Percentiles rank a stretch among this genome's conserved stretches.
Evolutionary conservation across 2,888 invertebrate species (phyloP).

Genomic region (Pyrocoelia pectoralis): DNA sequence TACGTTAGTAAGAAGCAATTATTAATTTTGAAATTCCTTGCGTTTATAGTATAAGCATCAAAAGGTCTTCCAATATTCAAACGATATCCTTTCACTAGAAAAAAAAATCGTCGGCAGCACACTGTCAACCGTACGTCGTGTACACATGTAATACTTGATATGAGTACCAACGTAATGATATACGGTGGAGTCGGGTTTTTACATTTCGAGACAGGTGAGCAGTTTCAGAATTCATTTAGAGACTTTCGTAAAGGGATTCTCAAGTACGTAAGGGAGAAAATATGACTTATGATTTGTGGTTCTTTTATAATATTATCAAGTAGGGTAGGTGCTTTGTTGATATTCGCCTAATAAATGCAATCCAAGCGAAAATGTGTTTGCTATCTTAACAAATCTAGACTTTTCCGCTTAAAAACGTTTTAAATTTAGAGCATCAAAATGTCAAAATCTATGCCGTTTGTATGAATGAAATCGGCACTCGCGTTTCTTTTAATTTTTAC

Average conservation of each 20-base stretch:
- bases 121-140: conserved; percentile 24
- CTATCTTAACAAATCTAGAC: conserved; percentile 28
- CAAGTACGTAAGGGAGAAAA: conserved; percentile 28
- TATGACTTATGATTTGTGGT: conserved; percentile 40
- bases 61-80: conserved; percentile 11
- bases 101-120: conserved; percentile 18
- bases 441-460: neutral
- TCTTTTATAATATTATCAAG: conserved; percentile 37
- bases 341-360: conserved; percentile 24
- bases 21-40: conserved; percentile 3
- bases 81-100: conserved; percentile 17
- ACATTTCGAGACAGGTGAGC: conserved; percentile 35
- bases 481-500: conserved; percentile 20
- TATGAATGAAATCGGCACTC: conserved; percentile 23
- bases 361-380: conserved; percentile 19
- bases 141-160: conserved; percentile 27
- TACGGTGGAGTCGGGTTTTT: conserved; percentile 32
- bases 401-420: conserved; percentile 16
- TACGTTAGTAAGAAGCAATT: conserved; percentile 17
- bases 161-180: conserved; percentile 18
- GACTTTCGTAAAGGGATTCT: conserved; percentile 28
- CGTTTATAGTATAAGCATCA: neutral
- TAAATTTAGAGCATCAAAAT: conserved; percentile 15
- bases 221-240: conserved; percentile 36
- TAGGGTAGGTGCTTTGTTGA: conserved; percentile 22